Evolutionary conservation across 1,140 invertebrate genomes (phyloP), one percentile per base, ranked within the genome.

Genomic region (Parasteatoda tepidariorum): DNA sequence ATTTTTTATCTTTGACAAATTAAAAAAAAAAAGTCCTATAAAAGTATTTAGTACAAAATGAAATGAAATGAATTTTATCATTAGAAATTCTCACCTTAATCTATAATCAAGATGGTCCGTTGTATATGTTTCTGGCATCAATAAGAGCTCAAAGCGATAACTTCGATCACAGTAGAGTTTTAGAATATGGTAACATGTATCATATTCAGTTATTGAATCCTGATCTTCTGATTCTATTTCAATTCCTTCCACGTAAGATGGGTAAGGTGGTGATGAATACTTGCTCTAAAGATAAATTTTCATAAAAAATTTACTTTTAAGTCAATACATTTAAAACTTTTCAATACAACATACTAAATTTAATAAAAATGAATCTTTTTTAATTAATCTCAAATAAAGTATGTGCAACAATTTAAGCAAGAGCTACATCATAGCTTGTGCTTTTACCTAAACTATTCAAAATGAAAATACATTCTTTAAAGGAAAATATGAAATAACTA

Each of bases 121-220:
- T 0, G 95, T 95, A 85, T 95, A 93, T 0, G 94, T 93, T 1
- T 92, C 91, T 0, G 96, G 95, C 89, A 94, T 93, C 0, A 96
- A 88, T 3, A 95, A 87, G 71, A 90, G 88, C 84, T 95, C 93
- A 7, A 97, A 86, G 0, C 92, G 89, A 85, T 94, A 90, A 70
- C 92, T 91, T 62, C 85, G 84, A 48, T 90, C 85, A 85, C 87
- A 87, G 87, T 93, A 95, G 61, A 97, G 89, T 87, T 94, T 92
- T 57, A 98, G 88, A 24, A 98, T 87, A 88, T 97, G 95, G 89
- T 95, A 98, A 73, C 94, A 93, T 0, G 96, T 89, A 88, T 97
- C 96, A 82, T 91, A 91, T 67, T 91, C 31, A 24, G 13, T 24
- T 24, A 18, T 67, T 4, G 26, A 59, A 74, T 55, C 70, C 26